Evolutionary conservation across 2,113 vertebrate genomes (phyloP).

Genomic region (Lontra canadensis): DNA sequence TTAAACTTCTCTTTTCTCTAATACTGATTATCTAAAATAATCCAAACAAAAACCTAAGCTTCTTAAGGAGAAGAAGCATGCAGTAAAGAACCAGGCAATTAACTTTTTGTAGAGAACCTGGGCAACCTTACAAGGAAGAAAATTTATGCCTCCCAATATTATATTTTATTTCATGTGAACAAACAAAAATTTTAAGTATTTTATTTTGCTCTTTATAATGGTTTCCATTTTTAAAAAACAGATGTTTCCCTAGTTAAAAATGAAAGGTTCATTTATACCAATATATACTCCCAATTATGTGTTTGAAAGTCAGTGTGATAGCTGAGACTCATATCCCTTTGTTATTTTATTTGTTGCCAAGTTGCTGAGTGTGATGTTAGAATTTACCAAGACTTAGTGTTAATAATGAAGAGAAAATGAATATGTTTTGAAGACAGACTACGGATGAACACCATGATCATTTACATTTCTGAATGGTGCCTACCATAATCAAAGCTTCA

Average conservation of each 20-base stretch:
- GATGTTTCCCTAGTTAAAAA: background rate
- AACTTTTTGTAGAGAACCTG: background rate
- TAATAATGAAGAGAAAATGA: background rate
- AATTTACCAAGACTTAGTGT: background rate
- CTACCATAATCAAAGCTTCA: conserved; percentile 12
- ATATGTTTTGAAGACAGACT: conserved; percentile 25
- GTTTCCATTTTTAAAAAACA: background rate
- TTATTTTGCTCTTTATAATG: background rate
- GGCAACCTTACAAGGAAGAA: background rate
- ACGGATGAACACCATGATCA: background rate
- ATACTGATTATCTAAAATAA: background rate
- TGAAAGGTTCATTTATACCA: background rate
- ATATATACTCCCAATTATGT: background rate
- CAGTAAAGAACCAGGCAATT: background rate
- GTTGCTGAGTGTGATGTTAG: background rate
- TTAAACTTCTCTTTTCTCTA: background rate
- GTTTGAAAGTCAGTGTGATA: background rate
- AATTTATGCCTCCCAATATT: background rate
- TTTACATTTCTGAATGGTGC: background rate
- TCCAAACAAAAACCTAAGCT: background rate
- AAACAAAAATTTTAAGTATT: background rate
- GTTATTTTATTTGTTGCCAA: background rate
- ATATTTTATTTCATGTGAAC: background rate
- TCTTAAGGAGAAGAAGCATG: background rate
- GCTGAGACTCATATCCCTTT: background rate